Evolutionary conservation across 1,140 invertebrate genomes (phyloP), one percentile per base, ranked within the genome.

Genomic region (Drosophila mayri): DNA sequence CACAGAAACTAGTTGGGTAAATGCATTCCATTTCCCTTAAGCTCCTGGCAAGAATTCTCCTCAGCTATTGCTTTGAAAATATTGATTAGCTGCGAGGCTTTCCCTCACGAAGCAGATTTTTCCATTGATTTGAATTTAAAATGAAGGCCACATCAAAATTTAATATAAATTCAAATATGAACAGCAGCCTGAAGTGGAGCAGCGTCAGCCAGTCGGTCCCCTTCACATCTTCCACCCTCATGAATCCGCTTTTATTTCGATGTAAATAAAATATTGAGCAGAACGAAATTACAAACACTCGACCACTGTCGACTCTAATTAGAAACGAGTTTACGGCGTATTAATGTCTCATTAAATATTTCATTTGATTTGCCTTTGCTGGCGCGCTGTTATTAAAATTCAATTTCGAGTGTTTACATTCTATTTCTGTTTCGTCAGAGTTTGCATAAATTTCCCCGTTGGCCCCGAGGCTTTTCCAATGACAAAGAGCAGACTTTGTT

Each of bases 301-400:
- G 68, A 32, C 65, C 50, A 60, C 4, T 28, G 62, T 50, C 64
- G 47, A 50, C 43, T 67, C 71, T 83, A 87, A 87, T 87, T 87
- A 87, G 80, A 88, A 87, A 77, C 54, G 84, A 74, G 68, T 84
- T 85, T 85, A 66, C 72, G 76, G 77, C 60, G 81, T 67, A 84
- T 84, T 87, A 87, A 88, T 87, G 80, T 78, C 67, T 76, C 84
- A 87, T 87, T 84, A 80, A 84, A 88, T 87, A 88, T 87, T 87
- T 87, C 73, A 88, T 87, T 87, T 88, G 84, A 84, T 84, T 84
- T 80, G 65, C 79, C 37, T 83, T 83, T 54, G 41, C 66, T 68
- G 62, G 38, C 59, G 30, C 30, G 16, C 14, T 63, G 75, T 88
- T 87, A 87, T 87, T 83, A 88, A 87, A 87, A 87, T 80, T 84